These are phyloP conservation scores for Tichodroma muraria DNA, from an alignment of 2,113 vertebrate species.

Conservation along the genomic window DNA sequence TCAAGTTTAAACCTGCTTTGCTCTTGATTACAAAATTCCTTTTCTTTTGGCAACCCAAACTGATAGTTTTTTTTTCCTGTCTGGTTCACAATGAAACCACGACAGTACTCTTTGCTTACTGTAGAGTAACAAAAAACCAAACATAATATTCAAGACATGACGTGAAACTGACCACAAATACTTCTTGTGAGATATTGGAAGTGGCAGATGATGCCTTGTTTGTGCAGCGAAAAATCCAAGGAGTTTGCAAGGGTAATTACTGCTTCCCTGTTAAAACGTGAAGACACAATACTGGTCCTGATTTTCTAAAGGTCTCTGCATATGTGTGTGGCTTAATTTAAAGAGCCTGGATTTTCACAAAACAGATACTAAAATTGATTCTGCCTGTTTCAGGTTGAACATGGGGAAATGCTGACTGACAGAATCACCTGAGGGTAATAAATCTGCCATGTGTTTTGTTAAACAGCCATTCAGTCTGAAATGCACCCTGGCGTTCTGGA, in stretches of 20 bases:
- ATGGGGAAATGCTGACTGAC: conserved; percentile 69
- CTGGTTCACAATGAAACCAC: no score
- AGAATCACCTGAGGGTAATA: conserved; percentile 70
- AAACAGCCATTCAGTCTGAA: conserved; percentile 73
- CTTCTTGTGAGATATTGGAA: neutral
- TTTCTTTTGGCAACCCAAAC: no score
- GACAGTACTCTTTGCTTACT: neutral
- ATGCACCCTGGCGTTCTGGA: conserved; percentile 62
- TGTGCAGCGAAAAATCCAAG: neutral
- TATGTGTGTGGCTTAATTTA: conserved; percentile 6
- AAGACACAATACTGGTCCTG: neutral
- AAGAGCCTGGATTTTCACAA: conserved; percentile 14
- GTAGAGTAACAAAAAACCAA: neutral
- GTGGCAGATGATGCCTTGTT: neutral
- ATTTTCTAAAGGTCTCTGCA: neutral
- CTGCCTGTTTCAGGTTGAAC: conserved; percentile 44
- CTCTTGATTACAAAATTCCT: no score
- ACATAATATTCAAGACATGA: neutral
- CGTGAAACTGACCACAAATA: neutral
- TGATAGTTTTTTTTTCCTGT: no score
- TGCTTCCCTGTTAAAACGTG: neutral
- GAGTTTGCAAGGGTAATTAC: conserved; percentile 43
- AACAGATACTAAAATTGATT: conserved; percentile 67
- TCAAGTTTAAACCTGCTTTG: no score
- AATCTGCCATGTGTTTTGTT: conserved; percentile 70